These are phyloP conservation scores for Ganaspis sp. DNA, from an alignment of 1,140 invertebrate species.

Conservation along the genomic window DNA sequence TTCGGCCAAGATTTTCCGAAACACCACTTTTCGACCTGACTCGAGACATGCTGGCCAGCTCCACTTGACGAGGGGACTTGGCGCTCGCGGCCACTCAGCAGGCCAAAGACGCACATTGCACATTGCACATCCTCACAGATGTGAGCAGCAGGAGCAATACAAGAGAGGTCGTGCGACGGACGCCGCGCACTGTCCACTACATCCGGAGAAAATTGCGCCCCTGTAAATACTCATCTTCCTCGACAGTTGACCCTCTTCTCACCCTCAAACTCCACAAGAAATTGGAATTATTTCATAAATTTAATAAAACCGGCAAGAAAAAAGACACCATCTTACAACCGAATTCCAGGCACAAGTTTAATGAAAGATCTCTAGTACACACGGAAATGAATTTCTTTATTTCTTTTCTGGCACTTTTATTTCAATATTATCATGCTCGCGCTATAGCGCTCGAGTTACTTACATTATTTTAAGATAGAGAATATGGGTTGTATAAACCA, in stretches of 20 bases:
- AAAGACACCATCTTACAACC: too few species aligned
- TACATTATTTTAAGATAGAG: too few species aligned
- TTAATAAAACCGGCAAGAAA: too few species aligned
- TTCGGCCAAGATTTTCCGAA: slow-evolving; percentile 22
- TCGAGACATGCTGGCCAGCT: background rate
- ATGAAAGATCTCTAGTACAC: too few species aligned
- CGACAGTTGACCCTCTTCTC: background rate
- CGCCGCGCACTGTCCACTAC: background rate
- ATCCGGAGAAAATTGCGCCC: slow-evolving; percentile 2
- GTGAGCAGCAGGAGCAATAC: background rate
- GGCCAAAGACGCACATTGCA: background rate
- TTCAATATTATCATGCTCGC: too few species aligned
- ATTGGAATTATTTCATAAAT: background rate
- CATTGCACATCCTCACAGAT: background rate
- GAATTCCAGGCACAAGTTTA: too few species aligned
- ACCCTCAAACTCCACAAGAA: background rate
- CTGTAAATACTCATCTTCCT: slow-evolving; percentile 16
- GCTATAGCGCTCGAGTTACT: too few species aligned
- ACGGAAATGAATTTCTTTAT: too few species aligned
- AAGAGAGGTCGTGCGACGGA: slow-evolving; percentile 5
- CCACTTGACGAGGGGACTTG: background rate
- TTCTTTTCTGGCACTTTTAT: too few species aligned
- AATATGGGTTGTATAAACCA: too few species aligned
- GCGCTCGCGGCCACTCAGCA: background rate
- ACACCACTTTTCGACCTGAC: background rate